phyloP scores from a whole-genome alignment of 2,113 vertebrate genomes.

The Ceuthmochares aereus region DNA sequence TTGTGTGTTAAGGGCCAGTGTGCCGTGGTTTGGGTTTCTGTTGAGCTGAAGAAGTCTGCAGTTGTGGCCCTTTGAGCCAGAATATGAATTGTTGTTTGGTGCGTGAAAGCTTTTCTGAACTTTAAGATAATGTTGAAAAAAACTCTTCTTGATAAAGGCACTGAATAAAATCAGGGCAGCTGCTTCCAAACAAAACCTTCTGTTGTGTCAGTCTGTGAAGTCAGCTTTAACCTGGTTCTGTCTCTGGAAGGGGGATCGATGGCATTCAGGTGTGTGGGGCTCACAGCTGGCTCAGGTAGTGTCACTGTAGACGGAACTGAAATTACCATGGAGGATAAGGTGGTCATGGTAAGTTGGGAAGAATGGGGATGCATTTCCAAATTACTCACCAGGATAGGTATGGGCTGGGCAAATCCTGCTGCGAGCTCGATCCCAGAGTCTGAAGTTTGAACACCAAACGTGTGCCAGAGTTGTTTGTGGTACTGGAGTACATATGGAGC shows the following conservation, averaged over 20 bases:
- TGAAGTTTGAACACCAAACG: neutral
- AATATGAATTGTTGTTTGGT: neutral
- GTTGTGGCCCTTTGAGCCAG: neutral
- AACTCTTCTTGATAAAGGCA: neutral
- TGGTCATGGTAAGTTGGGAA: too few relatives aligned
- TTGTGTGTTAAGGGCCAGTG: neutral
- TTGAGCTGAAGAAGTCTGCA: neutral
- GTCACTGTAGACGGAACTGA: neutral
- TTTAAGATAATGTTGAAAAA: neutral
- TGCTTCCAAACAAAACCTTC: neutral
- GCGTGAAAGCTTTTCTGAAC: neutral
- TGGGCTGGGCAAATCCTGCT: neutral
- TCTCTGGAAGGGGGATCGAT: neutral
- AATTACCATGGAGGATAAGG: neutral
- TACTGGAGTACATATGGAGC: neutral
- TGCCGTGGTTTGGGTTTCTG: neutral
- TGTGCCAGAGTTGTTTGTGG: fast-evolving
- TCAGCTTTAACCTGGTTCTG: neutral
- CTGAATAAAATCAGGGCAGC: neutral
- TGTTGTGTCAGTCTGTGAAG: neutral
- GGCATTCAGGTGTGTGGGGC: neutral
- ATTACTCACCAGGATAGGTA: neutral
- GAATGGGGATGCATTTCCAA: neutral
- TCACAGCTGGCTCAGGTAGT: neutral
- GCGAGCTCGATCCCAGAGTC: too few relatives aligned